phyloP scores from a whole-genome alignment of 2,113 vertebrate species.

The Malurus melanocephalus region DNA sequence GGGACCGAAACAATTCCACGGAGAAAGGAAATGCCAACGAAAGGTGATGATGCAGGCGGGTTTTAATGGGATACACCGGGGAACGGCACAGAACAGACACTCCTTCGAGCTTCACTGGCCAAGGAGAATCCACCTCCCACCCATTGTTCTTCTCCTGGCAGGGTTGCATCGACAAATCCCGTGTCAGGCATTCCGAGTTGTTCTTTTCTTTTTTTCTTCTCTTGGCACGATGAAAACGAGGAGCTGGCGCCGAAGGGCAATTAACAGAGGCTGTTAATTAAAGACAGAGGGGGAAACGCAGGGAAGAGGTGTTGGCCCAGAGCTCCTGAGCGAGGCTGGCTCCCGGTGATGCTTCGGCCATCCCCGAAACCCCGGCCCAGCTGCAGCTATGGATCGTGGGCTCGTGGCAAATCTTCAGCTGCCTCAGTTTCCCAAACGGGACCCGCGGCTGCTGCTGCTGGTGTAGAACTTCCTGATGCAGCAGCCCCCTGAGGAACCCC shows the following conservation, averaged over 20 bases:
- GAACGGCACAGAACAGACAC: neutral
- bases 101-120: neutral
- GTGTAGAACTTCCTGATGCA: neutral
- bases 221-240: neutral
- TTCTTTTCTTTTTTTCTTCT: rapidly evolving
- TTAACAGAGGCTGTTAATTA: neutral
- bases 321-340: neutral
- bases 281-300: neutral
- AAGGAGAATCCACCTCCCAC: neutral
- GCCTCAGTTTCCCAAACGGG: neutral
- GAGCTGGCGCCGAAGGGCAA: neutral
- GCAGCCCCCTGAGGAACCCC: neutral
- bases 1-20: rapidly evolving
- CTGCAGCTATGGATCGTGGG: rapidly evolving
- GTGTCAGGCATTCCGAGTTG: neutral
- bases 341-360: neutral
- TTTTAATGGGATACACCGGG: neutral
- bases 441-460: neutral
- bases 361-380: neutral
- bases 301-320: neutral
- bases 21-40: neutral
- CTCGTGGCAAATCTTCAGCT: rapidly evolving
- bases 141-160: neutral
- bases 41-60: neutral
- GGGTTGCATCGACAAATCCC: neutral